Base-by-base conservation (phyloP, 2,888 invertebrate species). In the Lasius platythorax region DNA sequence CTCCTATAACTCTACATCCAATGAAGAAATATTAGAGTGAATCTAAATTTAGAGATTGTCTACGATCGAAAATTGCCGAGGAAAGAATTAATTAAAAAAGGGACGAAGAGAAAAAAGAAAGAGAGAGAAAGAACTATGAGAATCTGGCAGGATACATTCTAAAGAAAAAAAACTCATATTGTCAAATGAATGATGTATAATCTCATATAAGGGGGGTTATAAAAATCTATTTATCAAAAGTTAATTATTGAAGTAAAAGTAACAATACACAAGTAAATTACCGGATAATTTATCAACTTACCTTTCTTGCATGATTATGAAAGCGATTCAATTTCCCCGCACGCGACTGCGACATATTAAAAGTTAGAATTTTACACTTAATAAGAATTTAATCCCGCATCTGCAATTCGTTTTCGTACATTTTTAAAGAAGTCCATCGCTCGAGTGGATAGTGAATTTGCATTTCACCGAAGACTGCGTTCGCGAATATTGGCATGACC, bases 381-480 rank as follows among this genome's bases (percentile, higher is more conserved):
- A 81, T 81, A 81, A 46, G 58, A 72, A 63, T 72, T 72, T 72
- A 70, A 73, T 87, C 72, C 53, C 50, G 67, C 53, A 74, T 67
- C 76, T 73, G 79, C 68, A 82, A 82, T 75, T 74, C 72, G 50
- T 81, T 84, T 58, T 23, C 81, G 53, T 43, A 70, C 33, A 61
- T 56, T 50, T 56, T 58, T 68, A 53, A 82, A 70, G 84, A 75
- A 84, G 58, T 74, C 46, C 61, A 72, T 79, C 64, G 64, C 74
- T 84, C 86, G 85, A 68, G 70, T 56, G 43, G 43, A 23, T 23
- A 30, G 72, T 43, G 61, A 82, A 82, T 84, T 84, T 86, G 82
- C 84, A 85, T 87, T 83, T 82, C n/a, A 23, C 70, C 53, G 66
- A 70, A 50, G 79, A 66, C 58, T 33, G 63, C 74, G 63, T 56